Base-by-base conservation (phyloP, 2,888 invertebrate species). In the Agonopterix heracliana region DNA sequence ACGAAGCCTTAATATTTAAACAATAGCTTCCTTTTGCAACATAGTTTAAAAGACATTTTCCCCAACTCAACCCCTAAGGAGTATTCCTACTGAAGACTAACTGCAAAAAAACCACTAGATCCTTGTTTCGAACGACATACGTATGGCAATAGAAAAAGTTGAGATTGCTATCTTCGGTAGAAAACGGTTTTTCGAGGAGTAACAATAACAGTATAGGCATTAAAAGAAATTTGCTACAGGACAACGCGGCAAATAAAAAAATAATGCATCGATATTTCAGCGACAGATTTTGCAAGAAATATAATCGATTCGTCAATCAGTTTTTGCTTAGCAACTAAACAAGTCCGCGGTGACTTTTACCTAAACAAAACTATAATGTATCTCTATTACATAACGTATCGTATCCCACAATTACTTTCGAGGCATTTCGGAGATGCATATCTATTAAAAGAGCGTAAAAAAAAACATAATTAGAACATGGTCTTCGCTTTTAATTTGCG, bases 291-390 rank as follows among this genome's bases (percentile, higher is more conserved):
- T 7, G 26, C 26, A 5, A 26, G 26, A 26, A 26, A 26, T 26
- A 5, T 26, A 7, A 26, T 26, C 26, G 26, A 26, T 7, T 26
- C 26, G 26, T 54, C 51, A 54, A 49, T 58, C 53, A 54, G 57
- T 63, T 68, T 67, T 66, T 63, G 63, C 61, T 13, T 47, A 48
- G 51, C 49, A 52, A 54, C 49, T 14, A 52, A 54, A 62, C 60
- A 53, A 56, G 53, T 54, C 57, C 45, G 64, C 54, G 60, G 50
- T 60, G 65, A 67, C 63, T 72, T 73, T 74, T 74, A 75, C 75
- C 73, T 74, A 68, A 72, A 78, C 67, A 58, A 66, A 68, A 70
- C 65, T 66, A 67, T 70, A 57, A 71, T 54, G 52, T 26, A 26
- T 26, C 5, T 26, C 26, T 26, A 7, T 26, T 26, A 26, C 26